These are phyloP conservation scores for Rhingia rostrata DNA, from an alignment of 2,888 invertebrate species.

Conservation along the genomic window DNA sequence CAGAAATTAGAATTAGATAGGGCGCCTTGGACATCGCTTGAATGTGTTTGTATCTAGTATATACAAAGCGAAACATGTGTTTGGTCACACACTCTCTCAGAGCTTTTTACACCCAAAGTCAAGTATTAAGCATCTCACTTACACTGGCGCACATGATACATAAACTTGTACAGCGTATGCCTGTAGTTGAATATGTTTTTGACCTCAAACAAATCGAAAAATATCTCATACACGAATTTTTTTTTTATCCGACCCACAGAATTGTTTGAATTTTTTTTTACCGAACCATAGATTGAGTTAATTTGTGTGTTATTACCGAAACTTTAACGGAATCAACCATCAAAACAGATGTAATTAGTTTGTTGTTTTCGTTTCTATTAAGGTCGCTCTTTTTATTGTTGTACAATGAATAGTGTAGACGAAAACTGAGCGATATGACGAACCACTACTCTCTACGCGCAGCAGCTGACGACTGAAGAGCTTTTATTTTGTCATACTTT, in stretches of 20 bases:
- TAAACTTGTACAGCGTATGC: not conserved
- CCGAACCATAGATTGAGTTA: not conserved
- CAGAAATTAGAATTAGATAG: not conserved
- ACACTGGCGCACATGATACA: conserved; percentile 24
- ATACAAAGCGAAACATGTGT: conserved; percentile 12
- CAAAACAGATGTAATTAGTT: conserved; percentile 12
- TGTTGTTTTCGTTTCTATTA: conserved; percentile 40
- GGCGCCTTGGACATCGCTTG: conserved; percentile 50
- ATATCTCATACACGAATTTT: conserved; percentile 1
- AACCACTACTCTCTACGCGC: conserved; percentile 81
- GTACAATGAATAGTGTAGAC: conserved; percentile 11
- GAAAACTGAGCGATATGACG: conserved; percentile 52
- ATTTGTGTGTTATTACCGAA: not conserved
- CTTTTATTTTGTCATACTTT: conserved; percentile 77
- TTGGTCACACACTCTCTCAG: not conserved
- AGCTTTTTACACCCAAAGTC: not conserved
- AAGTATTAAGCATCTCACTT: conserved; percentile 31
- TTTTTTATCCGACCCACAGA: not conserved
- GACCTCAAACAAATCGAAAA: conserved; percentile 78
- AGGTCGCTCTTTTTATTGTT: conserved; percentile 49
- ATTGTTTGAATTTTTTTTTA: not conserved
- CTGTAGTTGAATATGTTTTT: conserved; percentile 60
- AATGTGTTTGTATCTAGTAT: conserved; percentile 39
- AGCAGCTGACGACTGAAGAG: conserved; percentile 82
- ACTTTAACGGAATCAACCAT: not conserved